phyloP scores from a whole-genome alignment of 2,113 vertebrate species.

The Proterorhinus semilunaris region DNA sequence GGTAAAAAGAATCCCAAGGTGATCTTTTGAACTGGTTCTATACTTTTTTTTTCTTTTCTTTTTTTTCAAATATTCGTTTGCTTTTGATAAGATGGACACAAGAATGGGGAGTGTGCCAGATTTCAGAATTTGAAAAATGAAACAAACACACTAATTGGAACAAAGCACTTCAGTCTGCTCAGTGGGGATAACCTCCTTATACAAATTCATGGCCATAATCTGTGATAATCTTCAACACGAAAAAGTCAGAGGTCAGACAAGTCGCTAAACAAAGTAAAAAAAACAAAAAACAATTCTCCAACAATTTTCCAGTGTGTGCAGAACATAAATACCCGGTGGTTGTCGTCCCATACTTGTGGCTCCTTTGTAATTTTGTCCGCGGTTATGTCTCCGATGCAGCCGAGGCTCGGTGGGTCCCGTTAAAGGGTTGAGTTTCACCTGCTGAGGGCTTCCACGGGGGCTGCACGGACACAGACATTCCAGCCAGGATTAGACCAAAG shows the following conservation, averaged over 20 bases:
- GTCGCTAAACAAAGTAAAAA: background rate
- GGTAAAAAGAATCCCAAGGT: no score
- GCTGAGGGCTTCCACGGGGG: slow-evolving; percentile 59
- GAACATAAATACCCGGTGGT: background rate
- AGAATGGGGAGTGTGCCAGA: background rate
- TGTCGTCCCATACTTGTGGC: background rate
- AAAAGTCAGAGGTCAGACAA: slow-evolving; percentile 11
- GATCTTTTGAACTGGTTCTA: no score
- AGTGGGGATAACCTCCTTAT: slow-evolving; percentile 17
- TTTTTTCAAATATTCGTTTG: no score
- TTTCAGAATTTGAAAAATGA: slow-evolving; percentile 8
- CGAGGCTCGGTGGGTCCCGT: slow-evolving; percentile 39
- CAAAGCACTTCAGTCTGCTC: slow-evolving; percentile 26
- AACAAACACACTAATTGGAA: slow-evolving; percentile 11
- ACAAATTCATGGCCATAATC: slow-evolving; percentile 40
- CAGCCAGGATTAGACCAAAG: slow-evolving; percentile 69
- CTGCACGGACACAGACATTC: slow-evolving; percentile 66
- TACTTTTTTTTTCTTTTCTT: no score
- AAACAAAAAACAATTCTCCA: background rate
- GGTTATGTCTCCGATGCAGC: slow-evolving; percentile 15
- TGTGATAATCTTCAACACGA: slow-evolving; percentile 28
- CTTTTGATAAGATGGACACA: no score
- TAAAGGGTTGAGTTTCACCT: slow-evolving; percentile 67
- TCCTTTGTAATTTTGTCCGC: slow-evolving; percentile 14
- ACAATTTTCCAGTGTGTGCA: background rate